Evolutionary conservation across 1,140 invertebrate genomes (phyloP), one percentile per base, ranked within the genome.

Genomic region (Eupristina koningsbergeri): DNA sequence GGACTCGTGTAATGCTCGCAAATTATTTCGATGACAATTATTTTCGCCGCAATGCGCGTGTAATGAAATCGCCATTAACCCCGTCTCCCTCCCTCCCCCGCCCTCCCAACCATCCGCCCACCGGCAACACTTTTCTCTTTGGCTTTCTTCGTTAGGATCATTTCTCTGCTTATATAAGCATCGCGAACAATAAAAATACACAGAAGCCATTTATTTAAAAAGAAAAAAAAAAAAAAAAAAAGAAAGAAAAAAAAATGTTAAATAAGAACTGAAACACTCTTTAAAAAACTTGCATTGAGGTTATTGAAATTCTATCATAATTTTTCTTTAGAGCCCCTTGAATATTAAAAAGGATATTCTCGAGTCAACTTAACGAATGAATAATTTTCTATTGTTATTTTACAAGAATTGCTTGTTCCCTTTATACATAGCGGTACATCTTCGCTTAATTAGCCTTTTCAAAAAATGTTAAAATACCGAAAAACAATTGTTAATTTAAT

Each of bases 1-100:
- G 22, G 17, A n/a, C 13, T n/a, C 6, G 41, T 0, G 26, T n/a
- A 71, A 41, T 41, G 36, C 39, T 8, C 26, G 36, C 8, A n/a
- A 41, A 41, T 39, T 41, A 71, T 71, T 41, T 41, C 67, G 36
- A 71, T 71, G 36, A 71, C 67, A n/a, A 71, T 71, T 71, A 41
- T 17, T 71, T 41, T 71, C 36, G n/a, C 8, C 1, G 7, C 19
- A 41, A 71, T 41, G 67, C 15, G 19, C 36, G 26, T 17, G 5
- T 39, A 39, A 69, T 41, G 67, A 71, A 71, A 41, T 31, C 36
- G 22, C 67, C 19, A 41, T 71, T 22, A 71, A 71, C 19, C 15
- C 67, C 22, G 13, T 3, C 3, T 58, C 3, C 26, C 7, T 41
- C 19, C n/a, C n/a, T n/a, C n/a, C n/a, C n/a, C n/a, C n/a, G n/a